Evolutionary conservation across 1,140 invertebrate species (phyloP), one percentile per base, ranked within the genome.

Genomic region (Drosophila mojavensis): DNA sequence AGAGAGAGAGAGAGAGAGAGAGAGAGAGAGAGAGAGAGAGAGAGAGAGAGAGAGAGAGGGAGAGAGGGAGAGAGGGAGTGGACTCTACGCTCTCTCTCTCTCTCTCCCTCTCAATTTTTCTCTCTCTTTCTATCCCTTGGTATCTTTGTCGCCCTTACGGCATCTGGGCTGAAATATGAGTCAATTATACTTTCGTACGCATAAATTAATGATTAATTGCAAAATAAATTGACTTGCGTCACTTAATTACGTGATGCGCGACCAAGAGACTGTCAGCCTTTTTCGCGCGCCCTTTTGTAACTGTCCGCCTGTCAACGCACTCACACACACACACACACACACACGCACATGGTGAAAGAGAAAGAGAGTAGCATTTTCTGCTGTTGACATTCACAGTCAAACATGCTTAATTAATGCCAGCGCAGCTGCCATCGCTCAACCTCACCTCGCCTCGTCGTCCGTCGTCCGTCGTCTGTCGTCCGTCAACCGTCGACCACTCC

Each of bases 201-300:
- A 89, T 88, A 81, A 91, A 91, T 91, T 91, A 81, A 91, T 91
- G 88, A 91, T 91, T 89, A 91, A 91, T 91, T 91, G 88, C 78
- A 89, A 91, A 91, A 91, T 88, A 91, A 91, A 91, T 91, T 91
- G 88, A 88, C 83, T 91, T 91, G 83, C 83, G 88, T 84, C 83
- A 84, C 83, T 88, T 88, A 84, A 91, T 89, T 84, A 79, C 78
- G 61, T 76, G 50, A 62, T 63, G 41, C 65, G 76, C 65, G 71
- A 61, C 76, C 75, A 58, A 70, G 41, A 28, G 63, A 54, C 62
- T 73, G 64, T 68, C 70, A 67, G 41, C 20, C 60, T 59, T 24
- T 51, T 24, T 51, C 41, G 30, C 56, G 65, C 64, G 13, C 62
- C 28, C 45, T 56, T 53, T 39, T 30, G 33, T 11, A 26, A 50